phyloP scores from a whole-genome alignment of 1,140 invertebrate genomes.

The Palaemon carinicauda region DNA sequence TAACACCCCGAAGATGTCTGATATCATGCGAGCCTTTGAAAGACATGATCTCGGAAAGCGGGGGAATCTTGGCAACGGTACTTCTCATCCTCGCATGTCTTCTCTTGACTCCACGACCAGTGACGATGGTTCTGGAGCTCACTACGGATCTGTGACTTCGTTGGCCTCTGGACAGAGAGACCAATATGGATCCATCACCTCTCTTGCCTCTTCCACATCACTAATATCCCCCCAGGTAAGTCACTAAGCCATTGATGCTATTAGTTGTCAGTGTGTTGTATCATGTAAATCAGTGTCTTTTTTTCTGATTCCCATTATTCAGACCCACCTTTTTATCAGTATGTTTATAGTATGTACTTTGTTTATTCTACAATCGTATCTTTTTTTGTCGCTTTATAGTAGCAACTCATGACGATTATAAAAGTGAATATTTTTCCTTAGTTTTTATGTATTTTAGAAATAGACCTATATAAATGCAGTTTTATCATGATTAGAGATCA shows the following conservation, averaged over 20 bases:
- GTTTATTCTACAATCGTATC: too few relatives aligned
- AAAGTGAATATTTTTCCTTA: too few relatives aligned
- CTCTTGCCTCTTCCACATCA: constrained; percentile 72
- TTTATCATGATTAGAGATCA: too few relatives aligned
- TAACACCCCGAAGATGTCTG: constrained; percentile 62
- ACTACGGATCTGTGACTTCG: constrained; percentile 64
- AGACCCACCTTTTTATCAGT: too few relatives aligned
- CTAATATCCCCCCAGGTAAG: constrained; percentile 72
- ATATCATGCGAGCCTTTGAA: constrained; percentile 73
- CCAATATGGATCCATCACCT: constrained; percentile 73
- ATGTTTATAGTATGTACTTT: too few relatives aligned
- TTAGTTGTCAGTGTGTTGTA: not conserved
- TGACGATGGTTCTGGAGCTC: constrained; percentile 65
- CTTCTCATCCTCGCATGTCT: constrained; percentile 65
- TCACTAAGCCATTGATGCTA: not conserved
- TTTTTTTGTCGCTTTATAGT: too few relatives aligned
- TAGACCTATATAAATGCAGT: too few relatives aligned
- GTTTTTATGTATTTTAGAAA: too few relatives aligned
- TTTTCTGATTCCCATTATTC: too few relatives aligned
- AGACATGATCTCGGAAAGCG: constrained; percentile 60
- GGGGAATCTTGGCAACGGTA: constrained; percentile 14
- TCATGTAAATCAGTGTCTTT: too few relatives aligned
- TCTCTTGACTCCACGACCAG: constrained; percentile 68
- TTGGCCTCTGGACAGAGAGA: constrained; percentile 64
- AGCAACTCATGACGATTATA: too few relatives aligned